phyloP scores from a whole-genome alignment of 2,113 vertebrate species.

The Lynx canadensis region DNA sequence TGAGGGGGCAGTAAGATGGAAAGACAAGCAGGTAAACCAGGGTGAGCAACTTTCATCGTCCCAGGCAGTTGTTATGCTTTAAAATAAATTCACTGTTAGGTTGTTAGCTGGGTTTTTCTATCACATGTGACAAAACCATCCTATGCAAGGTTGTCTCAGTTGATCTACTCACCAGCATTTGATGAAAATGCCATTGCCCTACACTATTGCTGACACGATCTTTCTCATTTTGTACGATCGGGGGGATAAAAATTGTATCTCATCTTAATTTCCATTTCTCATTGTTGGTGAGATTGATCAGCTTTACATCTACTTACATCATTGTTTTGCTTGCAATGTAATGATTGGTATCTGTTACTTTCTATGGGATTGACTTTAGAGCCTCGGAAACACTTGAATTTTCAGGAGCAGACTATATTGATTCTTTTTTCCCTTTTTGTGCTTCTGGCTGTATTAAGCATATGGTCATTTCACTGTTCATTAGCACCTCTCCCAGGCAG shows the following conservation, averaged over 20 bases:
- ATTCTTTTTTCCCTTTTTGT: background rate
- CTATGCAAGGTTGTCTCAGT: background rate
- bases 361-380: background rate
- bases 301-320: background rate
- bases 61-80: background rate
- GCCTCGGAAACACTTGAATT: background rate
- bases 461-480: conserved; percentile 51
- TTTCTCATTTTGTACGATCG: background rate
- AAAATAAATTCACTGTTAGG: background rate
- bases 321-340: conserved; percentile 26
- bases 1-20: background rate
- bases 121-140: background rate
- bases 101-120: background rate
- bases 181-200: background rate
- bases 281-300: background rate
- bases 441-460: conserved; percentile 11
- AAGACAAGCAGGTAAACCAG: background rate
- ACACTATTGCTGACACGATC: background rate
- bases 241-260: background rate
- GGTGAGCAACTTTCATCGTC: background rate
- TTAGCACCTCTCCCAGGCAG: conserved; percentile 30
- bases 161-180: background rate
- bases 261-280: conserved; percentile 3
- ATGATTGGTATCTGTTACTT: background rate
- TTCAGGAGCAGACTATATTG: background rate